Evolutionary conservation across 64 coral and sea anemone genomes (phyloP).

Genomic region (Catalaphyllia jardinei): DNA sequence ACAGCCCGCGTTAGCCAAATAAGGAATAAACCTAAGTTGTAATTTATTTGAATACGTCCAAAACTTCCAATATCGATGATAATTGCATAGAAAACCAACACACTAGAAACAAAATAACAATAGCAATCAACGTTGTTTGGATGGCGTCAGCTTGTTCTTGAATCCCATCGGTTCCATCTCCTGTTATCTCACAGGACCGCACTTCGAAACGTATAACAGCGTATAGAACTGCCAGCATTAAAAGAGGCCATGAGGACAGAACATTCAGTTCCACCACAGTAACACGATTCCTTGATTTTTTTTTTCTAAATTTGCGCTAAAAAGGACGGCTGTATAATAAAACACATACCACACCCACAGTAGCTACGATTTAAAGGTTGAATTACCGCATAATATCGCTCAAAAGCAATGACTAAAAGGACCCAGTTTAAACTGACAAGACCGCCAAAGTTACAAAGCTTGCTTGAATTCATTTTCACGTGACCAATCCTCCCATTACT

Average conservation of each 20-base stretch:
- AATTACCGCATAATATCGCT: background rate
- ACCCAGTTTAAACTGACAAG: slow-evolving; percentile 4
- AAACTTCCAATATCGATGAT: background rate
- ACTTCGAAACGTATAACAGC: background rate
- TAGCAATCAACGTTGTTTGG: background rate
- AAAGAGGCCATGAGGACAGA: background rate
- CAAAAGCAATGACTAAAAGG: background rate
- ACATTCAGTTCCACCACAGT: background rate
- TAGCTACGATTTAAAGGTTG: background rate
- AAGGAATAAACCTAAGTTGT: background rate
- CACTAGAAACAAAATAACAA: background rate
- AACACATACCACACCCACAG: background rate
- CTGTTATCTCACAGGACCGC: background rate
- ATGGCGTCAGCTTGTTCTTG: background rate
- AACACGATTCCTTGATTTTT: background rate
- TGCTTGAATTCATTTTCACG: background rate
- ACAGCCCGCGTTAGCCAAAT: background rate
- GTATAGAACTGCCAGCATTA: background rate
- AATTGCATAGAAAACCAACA: background rate
- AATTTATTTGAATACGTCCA: background rate
- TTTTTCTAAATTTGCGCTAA: background rate
- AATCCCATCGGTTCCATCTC: slow-evolving; percentile 5
- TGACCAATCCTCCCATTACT: background rate
- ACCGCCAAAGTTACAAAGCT: background rate
- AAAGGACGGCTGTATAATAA: background rate